Base-by-base conservation (phyloP, 2,888 invertebrate species). In the Allacma fusca region DNA sequence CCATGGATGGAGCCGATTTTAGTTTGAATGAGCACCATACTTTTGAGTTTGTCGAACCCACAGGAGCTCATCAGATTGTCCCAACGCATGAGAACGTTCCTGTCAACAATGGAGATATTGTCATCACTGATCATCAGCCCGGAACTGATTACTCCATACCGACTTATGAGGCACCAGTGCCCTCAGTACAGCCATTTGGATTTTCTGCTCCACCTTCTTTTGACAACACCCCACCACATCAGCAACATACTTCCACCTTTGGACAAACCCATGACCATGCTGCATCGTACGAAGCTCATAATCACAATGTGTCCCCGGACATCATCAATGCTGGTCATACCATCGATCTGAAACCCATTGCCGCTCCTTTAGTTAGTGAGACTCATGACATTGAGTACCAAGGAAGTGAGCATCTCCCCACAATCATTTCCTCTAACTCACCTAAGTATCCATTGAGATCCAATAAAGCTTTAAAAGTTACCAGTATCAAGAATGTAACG, bases 401-500 rank as follows among this genome's bases (percentile, higher is more conserved):
- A 13, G 64, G 26, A 4, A 75, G 75, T 70, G 77, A 75, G 65
- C 71, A 79, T 57, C 13, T 75, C 5, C 79, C 79, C 1, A 50
- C 74, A 1, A 77, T 79, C 50, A 72, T 79, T n/a, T 77, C 77
- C 19, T 29, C 50, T 0, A 69, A 76, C 29, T 70, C 77, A 0
- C 64, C 64, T 24, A 29, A 26, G 0, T 16, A 34, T 43, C 62
- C 59, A 5, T 28, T 43, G 0, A 34, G 76, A 1, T 67, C 65
- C n/a, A 64, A 78, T 23, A 76, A 76, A 40, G 72, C 79, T 1
- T 21, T 76, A 0, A 79, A 79, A 71, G 68, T 72, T 43, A 77
- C 50, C 9, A 64, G 28, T 24, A 62, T 65, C 16, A 75, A 75
- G 29, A 76, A 28, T 62, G 44, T 43, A 0, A 77, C 71, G 0